Conservation (phyloP, 2,888 invertebrate species). For the Sympetrum striolatum region DNA sequence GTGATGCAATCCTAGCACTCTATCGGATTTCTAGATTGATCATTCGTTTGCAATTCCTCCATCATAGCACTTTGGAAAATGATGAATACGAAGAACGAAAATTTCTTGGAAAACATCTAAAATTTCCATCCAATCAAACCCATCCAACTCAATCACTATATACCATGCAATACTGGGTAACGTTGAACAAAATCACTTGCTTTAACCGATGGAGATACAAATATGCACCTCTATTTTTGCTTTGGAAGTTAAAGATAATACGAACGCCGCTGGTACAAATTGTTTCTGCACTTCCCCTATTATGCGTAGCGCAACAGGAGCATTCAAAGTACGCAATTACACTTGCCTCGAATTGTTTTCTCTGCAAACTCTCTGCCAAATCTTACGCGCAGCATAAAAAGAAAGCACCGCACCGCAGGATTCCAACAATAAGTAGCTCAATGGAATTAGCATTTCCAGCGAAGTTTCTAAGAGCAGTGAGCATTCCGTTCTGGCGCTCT, state of each 20-base stretch:
- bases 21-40: too few species aligned
- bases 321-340: too few species aligned
- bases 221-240: background rate
- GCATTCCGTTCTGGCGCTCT: background rate
- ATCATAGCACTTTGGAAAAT: too few species aligned
- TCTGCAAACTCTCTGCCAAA: background rate
- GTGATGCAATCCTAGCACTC: too few species aligned
- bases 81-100: too few species aligned
- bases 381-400: background rate
- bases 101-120: too few species aligned
- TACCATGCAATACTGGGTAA: background rate
- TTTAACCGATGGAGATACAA: background rate
- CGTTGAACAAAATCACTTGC: background rate
- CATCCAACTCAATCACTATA: background rate
- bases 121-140: too few species aligned
- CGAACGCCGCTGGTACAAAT: too few species aligned
- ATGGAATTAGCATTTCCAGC: background rate
- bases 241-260: too few species aligned
- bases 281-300: too few species aligned
- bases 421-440: background rate
- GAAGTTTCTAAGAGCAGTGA: background rate
- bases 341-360: background rate
- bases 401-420: background rate
- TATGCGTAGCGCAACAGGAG: too few species aligned
- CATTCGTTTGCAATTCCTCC: too few species aligned